Conservation (phyloP, 2,888 invertebrate genomes). For the Zygaena filipendulae region DNA sequence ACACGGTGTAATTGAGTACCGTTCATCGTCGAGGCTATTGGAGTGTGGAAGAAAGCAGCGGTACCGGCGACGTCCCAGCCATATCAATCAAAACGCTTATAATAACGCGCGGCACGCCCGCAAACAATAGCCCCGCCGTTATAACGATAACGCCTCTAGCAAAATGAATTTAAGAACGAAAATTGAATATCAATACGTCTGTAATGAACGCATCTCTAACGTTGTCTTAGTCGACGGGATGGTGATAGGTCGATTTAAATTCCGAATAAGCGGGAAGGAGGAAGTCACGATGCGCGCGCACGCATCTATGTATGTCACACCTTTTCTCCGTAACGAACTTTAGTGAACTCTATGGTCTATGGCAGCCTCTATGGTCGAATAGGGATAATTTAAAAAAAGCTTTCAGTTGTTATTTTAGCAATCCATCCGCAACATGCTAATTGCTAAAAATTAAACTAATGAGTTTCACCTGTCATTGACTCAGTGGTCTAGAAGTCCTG, state of each 20-base stretch:
- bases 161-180: neutral
- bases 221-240: slow-evolving; percentile 29
- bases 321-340: slow-evolving; percentile 63
- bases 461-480: no score
- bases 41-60: slow-evolving; percentile 61
- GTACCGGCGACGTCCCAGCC: slow-evolving; percentile 50
- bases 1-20: slow-evolving; percentile 60
- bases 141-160: slow-evolving; percentile 8
- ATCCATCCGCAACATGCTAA: no score
- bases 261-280: slow-evolving; percentile 65
- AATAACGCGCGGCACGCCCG: slow-evolving; percentile 34
- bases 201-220: neutral
- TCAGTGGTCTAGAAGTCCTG: no score
- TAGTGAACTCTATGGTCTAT: slow-evolving; percentile 44
- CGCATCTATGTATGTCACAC: slow-evolving; percentile 57
- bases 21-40: slow-evolving; percentile 41
- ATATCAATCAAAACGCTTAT: slow-evolving; percentile 62
- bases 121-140: slow-evolving; percentile 25
- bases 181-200: neutral
- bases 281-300: slow-evolving; percentile 50
- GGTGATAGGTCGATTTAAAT: slow-evolving; percentile 61
- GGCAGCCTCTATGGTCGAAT: slow-evolving; percentile 5
- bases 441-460: no score
- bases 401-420: neutral
- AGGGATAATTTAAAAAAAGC: no score